These are phyloP conservation scores for Oegoconia quadripuncta DNA, from an alignment of 2,888 invertebrate species.

Conservation along the genomic window DNA sequence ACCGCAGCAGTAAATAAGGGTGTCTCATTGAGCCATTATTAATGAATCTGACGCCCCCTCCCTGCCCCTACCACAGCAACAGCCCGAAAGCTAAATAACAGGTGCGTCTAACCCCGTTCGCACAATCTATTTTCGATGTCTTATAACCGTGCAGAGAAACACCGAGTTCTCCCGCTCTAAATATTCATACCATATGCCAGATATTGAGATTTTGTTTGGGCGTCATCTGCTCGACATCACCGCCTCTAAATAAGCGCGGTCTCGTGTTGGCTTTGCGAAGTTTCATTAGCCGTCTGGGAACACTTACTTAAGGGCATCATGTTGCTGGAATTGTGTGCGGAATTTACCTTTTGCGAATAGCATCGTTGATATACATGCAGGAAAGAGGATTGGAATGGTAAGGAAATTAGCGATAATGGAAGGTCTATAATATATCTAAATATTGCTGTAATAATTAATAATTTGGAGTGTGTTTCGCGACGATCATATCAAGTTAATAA, in stretches of 20 bases:
- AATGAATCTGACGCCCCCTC: constrained; percentile 68
- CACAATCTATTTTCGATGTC: constrained; percentile 79
- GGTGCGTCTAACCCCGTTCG: constrained; percentile 79
- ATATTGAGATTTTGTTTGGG: constrained; percentile 76
- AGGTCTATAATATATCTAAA: neutral
- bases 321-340: constrained; percentile 56
- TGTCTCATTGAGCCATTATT: constrained; percentile 77
- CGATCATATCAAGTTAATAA: too few relatives aligned
- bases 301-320: constrained; percentile 61
- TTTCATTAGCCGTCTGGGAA: constrained; percentile 70
- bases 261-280: constrained; percentile 62
- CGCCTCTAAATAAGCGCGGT: constrained; percentile 65
- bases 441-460: too few relatives aligned
- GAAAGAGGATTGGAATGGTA: constrained; percentile 30
- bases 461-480: too few relatives aligned
- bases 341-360: constrained; percentile 35
- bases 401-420: constrained; percentile 26
- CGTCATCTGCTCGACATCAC: constrained; percentile 73
- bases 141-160: constrained; percentile 73
- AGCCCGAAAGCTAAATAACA: constrained; percentile 73
- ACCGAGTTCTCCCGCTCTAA: constrained; percentile 71
- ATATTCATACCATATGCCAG: constrained; percentile 76
- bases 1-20: constrained; percentile 75
- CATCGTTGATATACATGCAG: constrained; percentile 28
- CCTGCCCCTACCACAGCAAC: constrained; percentile 50